A percentile compares a stretch with the other conserved stretches of the same genome.
phyloP scores from a whole-genome alignment of 2,888 invertebrate species.

The Erpobdella octoculata region DNA sequence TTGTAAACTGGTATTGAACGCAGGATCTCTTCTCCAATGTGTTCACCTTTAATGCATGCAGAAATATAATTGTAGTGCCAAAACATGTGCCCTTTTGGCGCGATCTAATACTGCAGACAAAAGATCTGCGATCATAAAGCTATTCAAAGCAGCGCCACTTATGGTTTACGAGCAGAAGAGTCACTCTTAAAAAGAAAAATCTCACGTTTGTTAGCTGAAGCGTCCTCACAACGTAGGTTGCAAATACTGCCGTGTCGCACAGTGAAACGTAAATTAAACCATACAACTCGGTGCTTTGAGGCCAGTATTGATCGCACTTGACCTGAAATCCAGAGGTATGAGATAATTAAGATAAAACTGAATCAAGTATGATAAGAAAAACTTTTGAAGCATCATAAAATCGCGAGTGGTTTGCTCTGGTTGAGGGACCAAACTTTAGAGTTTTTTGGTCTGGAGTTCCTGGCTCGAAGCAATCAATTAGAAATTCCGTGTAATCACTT shows the following conservation, averaged over 20 bases:
- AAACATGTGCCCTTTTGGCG: no score
- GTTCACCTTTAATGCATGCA: slow-evolving; percentile 19
- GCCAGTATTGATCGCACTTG: slow-evolving; percentile 26
- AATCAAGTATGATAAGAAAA: no score
- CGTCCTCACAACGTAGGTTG: slow-evolving; percentile 15
- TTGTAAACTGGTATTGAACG: slow-evolving; percentile 13
- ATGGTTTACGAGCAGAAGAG: neutral
- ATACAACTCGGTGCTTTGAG: slow-evolving; percentile 17
- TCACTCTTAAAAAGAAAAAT: neutral
- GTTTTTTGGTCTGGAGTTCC: no score
- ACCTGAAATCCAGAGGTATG: no score
- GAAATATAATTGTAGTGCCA: no score
- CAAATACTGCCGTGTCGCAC: neutral
- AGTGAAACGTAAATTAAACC: slow-evolving; percentile 19
- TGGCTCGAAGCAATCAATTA: no score
- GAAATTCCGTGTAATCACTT: no score
- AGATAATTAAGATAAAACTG: no score
- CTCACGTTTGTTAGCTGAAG: slow-evolving; percentile 23
- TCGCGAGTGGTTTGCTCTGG: no score
- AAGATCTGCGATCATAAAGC: neutral
- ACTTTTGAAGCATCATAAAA: no score
- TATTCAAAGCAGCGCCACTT: no score
- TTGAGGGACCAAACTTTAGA: no score
- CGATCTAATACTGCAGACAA: neutral
- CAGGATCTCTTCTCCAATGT: slow-evolving; percentile 12